phyloP scores from a whole-genome alignment of 1,140 invertebrate genomes.

The Orius laevigatus region DNA sequence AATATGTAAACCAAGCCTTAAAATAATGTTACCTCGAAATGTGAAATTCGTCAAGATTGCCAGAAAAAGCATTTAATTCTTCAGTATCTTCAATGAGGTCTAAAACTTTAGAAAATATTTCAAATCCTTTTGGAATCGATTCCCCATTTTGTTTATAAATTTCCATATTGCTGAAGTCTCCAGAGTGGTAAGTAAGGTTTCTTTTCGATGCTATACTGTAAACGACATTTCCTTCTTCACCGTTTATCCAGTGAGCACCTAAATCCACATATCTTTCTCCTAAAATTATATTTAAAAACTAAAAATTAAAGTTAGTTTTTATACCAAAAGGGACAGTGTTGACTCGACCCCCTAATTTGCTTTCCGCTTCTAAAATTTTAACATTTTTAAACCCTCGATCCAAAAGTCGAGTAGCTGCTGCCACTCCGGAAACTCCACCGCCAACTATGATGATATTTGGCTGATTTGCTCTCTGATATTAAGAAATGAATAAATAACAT shows the following conservation, averaged over 20 bases:
- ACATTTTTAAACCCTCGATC: constrained; percentile 35
- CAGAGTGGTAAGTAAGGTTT: constrained; percentile 22
- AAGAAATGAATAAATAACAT: too few species aligned
- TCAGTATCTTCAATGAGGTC: too few species aligned
- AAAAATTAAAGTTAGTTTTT: background rate
- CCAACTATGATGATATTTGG: constrained; percentile 33
- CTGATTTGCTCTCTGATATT: background rate
- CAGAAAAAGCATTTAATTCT: too few species aligned
- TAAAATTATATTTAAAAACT: constrained; percentile 9
- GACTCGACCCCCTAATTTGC: constrained; percentile 54
- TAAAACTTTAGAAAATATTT: too few species aligned
- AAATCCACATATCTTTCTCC: constrained; percentile 48
- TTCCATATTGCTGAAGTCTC: constrained; percentile 20
- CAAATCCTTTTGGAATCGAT: constrained; percentile 18
- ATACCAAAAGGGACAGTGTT: constrained; percentile 27
- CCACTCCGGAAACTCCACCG: constrained; percentile 39
- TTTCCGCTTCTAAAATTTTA: constrained; percentile 46
- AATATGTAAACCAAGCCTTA: too few species aligned
- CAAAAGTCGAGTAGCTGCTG: constrained; percentile 34
- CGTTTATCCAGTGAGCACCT: constrained; percentile 75
- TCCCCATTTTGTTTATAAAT: constrained; percentile 23
- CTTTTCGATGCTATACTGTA: constrained; percentile 42
- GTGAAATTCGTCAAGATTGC: too few species aligned
- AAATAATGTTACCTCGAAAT: too few species aligned
- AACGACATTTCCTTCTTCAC: constrained; percentile 51